Evolutionary conservation across 1,140 invertebrate species (phyloP).

Genomic region (Drosophila varians): DNA sequence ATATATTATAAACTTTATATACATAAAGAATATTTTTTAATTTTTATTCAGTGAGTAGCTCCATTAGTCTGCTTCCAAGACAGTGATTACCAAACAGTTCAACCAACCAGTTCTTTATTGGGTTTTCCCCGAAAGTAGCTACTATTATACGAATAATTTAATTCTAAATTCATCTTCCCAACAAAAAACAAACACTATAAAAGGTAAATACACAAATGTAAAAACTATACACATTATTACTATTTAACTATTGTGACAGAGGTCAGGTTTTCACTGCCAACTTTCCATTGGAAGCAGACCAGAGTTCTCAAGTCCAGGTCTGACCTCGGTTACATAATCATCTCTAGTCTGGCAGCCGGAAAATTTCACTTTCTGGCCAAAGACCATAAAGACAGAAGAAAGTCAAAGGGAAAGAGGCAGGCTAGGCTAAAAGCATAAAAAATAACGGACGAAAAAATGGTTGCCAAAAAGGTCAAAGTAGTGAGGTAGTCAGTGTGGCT

Average conservation of each 20-base stretch:
- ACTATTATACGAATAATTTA: neutral
- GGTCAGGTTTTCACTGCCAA: slow-evolving; percentile 41
- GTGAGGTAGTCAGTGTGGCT: slow-evolving; percentile 4
- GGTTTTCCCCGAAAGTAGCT: neutral
- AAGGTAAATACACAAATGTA: neutral
- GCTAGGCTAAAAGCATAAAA: neutral
- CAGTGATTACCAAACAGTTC: neutral
- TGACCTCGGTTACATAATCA: slow-evolving; percentile 45
- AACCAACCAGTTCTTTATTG: neutral
- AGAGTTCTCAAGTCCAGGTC: slow-evolving; percentile 2
- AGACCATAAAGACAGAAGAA: slow-evolving; percentile 13
- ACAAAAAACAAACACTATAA: too few species aligned
- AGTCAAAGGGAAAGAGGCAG: slow-evolving; percentile 5
- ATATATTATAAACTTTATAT: too few species aligned
- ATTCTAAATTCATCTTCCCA: neutral
- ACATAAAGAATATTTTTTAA: too few species aligned
- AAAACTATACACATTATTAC: slow-evolving; percentile 1
- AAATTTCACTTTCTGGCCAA: slow-evolving; percentile 41
- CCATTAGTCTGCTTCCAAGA: neutral
- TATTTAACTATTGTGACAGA: slow-evolving; percentile 1
- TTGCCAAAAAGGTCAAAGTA: slow-evolving; percentile 37
- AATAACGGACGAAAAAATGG: slow-evolving; percentile 2
- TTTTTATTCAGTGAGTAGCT: neutral
- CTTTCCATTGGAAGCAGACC: slow-evolving; percentile 31
- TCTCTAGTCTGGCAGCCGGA: neutral